These are phyloP conservation scores for Chymomyza caudatula DNA, from an alignment of 2,888 invertebrate species.

Conservation along the genomic window DNA sequence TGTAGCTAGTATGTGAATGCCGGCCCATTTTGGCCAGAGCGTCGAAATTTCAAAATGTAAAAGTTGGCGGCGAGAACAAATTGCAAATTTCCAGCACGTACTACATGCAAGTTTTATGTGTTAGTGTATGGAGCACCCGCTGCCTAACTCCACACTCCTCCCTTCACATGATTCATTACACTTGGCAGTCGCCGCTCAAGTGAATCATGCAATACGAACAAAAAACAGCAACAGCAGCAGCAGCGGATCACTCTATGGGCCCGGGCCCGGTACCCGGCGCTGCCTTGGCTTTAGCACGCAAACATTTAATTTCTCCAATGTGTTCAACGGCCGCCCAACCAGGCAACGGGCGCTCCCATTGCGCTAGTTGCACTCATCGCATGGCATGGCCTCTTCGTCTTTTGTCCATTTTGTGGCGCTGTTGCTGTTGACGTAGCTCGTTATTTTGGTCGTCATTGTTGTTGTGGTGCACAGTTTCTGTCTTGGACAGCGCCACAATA, in stretches of 20 bases:
- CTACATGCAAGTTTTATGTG: constrained; percentile 14
- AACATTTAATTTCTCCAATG: constrained; percentile 43
- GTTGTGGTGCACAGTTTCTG: background rate
- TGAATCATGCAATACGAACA: constrained; percentile 48
- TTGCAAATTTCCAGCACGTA: constrained; percentile 60
- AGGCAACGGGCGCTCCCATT: constrained; percentile 33
- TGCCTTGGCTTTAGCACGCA: constrained; percentile 39
- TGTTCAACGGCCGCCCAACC: background rate
- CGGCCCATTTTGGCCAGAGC: constrained; percentile 14
- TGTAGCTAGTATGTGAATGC: background rate
- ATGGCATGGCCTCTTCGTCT: background rate
- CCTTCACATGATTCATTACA: constrained; percentile 57
- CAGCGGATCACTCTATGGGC: background rate
- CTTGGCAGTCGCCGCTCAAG: constrained; percentile 44
- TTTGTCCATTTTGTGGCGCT: background rate
- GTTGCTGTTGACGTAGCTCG: background rate
- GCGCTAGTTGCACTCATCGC: constrained; percentile 8
- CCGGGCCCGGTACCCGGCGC: background rate
- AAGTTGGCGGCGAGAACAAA: constrained; percentile 40
- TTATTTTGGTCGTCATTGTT: background rate
- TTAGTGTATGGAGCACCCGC: constrained; percentile 5
- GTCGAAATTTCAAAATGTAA: constrained; percentile 26
- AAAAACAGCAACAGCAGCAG: background rate
- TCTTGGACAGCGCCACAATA: background rate
- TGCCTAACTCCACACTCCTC: constrained; percentile 4